These are phyloP conservation scores for Aphelenchoides bicaudatus DNA, from an alignment of 2,888 invertebrate genomes.

Conservation along the genomic window DNA sequence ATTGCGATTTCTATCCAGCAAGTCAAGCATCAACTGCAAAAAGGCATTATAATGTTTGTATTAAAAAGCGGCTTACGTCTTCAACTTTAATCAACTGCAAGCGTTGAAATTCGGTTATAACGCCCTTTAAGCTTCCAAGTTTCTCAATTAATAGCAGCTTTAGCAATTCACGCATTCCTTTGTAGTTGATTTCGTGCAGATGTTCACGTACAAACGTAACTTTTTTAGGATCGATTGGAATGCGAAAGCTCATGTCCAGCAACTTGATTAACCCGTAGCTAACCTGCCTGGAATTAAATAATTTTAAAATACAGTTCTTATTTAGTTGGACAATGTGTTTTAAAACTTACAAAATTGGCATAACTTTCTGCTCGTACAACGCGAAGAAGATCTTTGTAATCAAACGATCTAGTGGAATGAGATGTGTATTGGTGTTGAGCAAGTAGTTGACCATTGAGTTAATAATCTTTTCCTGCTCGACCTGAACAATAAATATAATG, in stretches of 20 bases:
- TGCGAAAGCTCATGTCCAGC: conserved; percentile 26
- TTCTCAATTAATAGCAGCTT: conserved; percentile 36
- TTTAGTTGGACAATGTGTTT: not conserved
- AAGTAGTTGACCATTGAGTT: conserved; percentile 22
- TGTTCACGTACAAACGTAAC: conserved; percentile 30
- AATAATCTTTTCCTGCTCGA: conserved; percentile 23
- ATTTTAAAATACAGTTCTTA: not conserved
- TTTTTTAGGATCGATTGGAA: conserved; percentile 29
- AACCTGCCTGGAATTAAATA: conserved; percentile 9
- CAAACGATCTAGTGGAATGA: conserved; percentile 27
- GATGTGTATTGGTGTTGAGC: conserved; percentile 13
- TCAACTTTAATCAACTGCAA: conserved; percentile 33
- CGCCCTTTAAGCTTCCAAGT: conserved; percentile 10
- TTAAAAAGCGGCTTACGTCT: conserved; percentile 16
- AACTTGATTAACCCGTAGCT: conserved; percentile 19
- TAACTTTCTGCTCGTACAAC: conserved; percentile 24
- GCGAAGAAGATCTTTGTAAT: conserved; percentile 31
- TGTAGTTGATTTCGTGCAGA: conserved; percentile 35
- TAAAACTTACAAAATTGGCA: conserved; percentile 27
- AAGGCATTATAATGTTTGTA: not conserved
- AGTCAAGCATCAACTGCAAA: conserved; percentile 32
- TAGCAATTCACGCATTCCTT: conserved; percentile 37
- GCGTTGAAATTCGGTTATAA: conserved; percentile 32
- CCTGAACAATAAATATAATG: too few relatives aligned
- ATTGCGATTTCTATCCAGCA: conserved; percentile 34